These are phyloP conservation scores for Cryptocephalus primarius DNA, from an alignment of 2,888 invertebrate species.

Conservation along the genomic window DNA sequence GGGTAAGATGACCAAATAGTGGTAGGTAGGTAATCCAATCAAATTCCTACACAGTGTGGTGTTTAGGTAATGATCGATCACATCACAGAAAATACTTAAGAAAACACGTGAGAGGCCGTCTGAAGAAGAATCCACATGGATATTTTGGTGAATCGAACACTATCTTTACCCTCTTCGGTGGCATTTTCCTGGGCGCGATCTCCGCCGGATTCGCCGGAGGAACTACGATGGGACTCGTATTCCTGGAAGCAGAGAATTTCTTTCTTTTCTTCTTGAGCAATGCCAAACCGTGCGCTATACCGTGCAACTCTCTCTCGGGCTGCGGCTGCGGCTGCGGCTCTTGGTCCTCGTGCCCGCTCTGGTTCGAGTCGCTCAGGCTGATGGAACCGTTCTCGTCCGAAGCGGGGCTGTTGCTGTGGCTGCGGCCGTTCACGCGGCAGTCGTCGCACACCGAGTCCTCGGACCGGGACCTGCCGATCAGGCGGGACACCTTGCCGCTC, in stretches of 20 bases:
- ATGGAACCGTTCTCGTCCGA: conserved; percentile 54
- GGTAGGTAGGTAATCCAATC: too few species aligned
- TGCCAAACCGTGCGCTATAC: conserved; percentile 51
- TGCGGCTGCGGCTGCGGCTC: conserved; percentile 1
- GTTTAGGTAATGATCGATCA: too few species aligned
- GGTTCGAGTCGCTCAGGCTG: conserved; percentile 58
- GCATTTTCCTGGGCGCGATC: conserved; percentile 19
- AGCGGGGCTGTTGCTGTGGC: conserved; percentile 45
- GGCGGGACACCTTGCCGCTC: conserved; percentile 63
- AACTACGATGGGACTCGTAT: conserved; percentile 47
- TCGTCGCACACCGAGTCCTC: conserved; percentile 71
- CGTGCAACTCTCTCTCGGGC: conserved; percentile 29
- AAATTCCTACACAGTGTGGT: too few species aligned
- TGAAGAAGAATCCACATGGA: too few species aligned
- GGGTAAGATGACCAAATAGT: too few species aligned
- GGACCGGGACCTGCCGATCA: conserved; percentile 69
- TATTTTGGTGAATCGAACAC: too few species aligned
- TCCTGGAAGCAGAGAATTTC: conserved; percentile 71
- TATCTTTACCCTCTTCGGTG: conserved; percentile 14
- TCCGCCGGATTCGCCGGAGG: conserved; percentile 38
- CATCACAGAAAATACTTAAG: too few species aligned
- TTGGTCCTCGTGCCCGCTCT: conserved; percentile 39
- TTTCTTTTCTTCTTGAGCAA: conserved; percentile 70
- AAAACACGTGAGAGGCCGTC: too few species aligned
- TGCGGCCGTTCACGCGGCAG: conserved; percentile 41